A percentile compares a stretch with the other conserved stretches of the same genome.
phyloP scores from a whole-genome alignment of 2,113 vertebrate species.

The Mesitornis unicolor region DNA sequence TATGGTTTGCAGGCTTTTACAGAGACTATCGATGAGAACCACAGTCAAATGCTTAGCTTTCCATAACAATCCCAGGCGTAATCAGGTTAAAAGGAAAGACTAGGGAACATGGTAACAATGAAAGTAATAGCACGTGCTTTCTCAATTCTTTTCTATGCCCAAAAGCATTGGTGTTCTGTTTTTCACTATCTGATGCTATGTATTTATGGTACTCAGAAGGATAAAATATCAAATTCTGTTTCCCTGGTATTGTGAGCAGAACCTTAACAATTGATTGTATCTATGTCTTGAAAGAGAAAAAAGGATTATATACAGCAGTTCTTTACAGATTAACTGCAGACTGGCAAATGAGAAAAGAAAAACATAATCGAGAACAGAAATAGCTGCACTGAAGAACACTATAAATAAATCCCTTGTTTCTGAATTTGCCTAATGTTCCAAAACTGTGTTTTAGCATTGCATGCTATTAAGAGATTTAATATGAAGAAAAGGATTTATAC shows the following conservation, averaged over 20 bases:
- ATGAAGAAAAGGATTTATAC: conserved; percentile 18
- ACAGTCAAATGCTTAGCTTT: background rate
- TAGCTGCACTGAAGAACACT: background rate
- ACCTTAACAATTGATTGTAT: background rate
- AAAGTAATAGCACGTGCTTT: background rate
- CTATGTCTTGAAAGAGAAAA: background rate
- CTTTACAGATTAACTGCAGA: background rate
- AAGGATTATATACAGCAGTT: background rate
- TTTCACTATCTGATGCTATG: background rate
- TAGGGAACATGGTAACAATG: background rate
- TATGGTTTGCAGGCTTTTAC: background rate
- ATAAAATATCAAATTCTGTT: background rate
- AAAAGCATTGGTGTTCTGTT: background rate
- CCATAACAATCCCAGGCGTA: background rate
- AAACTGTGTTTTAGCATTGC: background rate
- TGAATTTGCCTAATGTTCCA: background rate
- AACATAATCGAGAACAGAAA: background rate
- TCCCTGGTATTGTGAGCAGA: background rate
- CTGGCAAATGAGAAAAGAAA: background rate
- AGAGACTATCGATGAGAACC: background rate
- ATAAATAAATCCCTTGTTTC: background rate
- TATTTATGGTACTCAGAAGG: background rate
- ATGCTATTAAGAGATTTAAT: background rate
- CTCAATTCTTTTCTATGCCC: background rate
- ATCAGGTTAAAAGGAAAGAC: background rate